phyloP scores from a whole-genome alignment of 2,113 vertebrate species.

The Leptosomus discolor region DNA sequence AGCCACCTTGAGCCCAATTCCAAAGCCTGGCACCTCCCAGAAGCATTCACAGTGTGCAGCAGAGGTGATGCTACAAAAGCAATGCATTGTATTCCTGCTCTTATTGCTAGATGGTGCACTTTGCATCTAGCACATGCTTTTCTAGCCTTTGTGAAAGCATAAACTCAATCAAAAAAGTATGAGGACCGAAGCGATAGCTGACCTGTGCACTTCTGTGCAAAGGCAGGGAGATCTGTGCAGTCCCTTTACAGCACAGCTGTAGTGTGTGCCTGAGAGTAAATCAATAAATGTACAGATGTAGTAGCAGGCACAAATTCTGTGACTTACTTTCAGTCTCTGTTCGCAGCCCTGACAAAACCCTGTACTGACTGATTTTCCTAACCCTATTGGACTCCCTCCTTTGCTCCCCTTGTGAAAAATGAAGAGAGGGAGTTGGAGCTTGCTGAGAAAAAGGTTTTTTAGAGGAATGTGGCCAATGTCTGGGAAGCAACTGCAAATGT shows the following conservation, averaged over 20 bases:
- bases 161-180: not conserved
- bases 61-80: not conserved
- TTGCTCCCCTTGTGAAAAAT: not conserved
- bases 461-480: not conserved
- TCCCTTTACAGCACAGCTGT: not conserved
- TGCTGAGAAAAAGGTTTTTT: not conserved
- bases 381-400: not conserved
- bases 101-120: not conserved
- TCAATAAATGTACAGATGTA: not conserved
- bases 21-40: not conserved
- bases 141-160: not conserved
- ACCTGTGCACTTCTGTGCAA: not conserved
- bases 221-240: not conserved
- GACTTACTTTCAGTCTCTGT: not conserved
- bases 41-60: not conserved
- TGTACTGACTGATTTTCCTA: not conserved
- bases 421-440: not conserved
- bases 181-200: not conserved
- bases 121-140: not conserved
- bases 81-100: not conserved
- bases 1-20: not conserved
- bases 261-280: not conserved
- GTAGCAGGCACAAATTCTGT: not conserved
- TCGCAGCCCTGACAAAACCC: not conserved
- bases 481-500: not conserved